Percentiles rank a stretch among this genome's conserved stretches.
phyloP scores from a whole-genome alignment of 2,888 invertebrate species.

The Phytoseiulus persimilis region DNA sequence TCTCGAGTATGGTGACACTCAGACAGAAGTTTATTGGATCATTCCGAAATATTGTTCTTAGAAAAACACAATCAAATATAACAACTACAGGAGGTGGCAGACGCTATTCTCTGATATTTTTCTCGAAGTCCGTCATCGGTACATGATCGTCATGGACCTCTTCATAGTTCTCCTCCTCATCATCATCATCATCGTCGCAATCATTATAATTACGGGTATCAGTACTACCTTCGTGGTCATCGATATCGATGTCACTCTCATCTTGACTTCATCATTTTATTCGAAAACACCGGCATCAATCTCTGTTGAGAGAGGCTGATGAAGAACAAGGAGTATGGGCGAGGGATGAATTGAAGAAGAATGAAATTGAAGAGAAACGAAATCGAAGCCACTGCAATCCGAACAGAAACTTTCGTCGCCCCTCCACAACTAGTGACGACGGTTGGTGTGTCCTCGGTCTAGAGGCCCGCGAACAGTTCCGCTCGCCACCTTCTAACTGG shows the following conservation, averaged over 20 bases:
- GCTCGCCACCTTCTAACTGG: background rate
- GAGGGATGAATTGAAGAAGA: background rate
- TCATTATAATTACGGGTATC: background rate
- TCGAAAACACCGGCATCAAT: background rate
- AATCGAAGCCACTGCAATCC: background rate
- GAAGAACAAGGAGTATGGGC: background rate
- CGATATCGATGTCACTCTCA: background rate
- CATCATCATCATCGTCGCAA: constrained; percentile 19
- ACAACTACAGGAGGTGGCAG: constrained; percentile 37
- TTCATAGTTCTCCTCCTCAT: background rate
- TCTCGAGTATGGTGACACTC: background rate
- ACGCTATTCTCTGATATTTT: constrained; percentile 7
- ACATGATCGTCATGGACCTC: background rate
- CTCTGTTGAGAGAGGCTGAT: background rate
- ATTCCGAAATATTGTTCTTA: constrained; percentile 34
- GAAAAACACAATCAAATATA: constrained; percentile 39
- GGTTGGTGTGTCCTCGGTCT: background rate
- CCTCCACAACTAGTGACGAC: background rate
- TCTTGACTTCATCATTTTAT: background rate
- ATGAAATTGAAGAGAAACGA: background rate
- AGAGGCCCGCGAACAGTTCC: background rate
- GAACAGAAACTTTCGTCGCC: background rate
- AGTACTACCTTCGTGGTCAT: background rate
- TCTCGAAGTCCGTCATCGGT: background rate
- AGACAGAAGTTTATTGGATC: constrained; percentile 38